Conservation (phyloP, 30 jellyfish, hydroid and myxozoan genomes). For the Mastigias papua region DNA sequence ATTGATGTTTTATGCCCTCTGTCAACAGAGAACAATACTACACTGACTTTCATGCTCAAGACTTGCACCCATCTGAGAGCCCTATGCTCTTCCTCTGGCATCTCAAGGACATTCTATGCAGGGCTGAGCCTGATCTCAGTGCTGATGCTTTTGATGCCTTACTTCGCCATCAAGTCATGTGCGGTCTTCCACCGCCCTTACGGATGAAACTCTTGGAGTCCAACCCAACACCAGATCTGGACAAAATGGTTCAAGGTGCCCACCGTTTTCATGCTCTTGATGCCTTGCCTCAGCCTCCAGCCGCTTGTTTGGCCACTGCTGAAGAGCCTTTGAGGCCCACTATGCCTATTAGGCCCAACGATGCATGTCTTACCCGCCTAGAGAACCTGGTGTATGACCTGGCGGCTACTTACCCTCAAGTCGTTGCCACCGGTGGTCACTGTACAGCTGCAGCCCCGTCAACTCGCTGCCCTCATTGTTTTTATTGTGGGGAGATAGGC, state of each 20-base stretch:
- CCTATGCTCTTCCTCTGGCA: no score
- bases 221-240: not conserved
- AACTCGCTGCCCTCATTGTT: not conserved
- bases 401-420: not conserved
- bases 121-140: no score
- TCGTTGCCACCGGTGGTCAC: not conserved
- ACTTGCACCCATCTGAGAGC: no score
- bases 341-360: no score
- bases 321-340: not conserved
- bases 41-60: no score
- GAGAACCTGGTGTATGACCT: not conserved
- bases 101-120: no score
- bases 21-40: no score
- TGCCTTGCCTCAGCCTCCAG: not conserved
- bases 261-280: not conserved
- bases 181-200: not conserved
- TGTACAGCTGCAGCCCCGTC: not conserved
- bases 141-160: no score
- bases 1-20: no score
- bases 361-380: not conserved
- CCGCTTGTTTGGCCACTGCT: not conserved
- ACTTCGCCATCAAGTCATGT: no score
- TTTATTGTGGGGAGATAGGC: not conserved
- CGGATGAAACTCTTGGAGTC: not conserved
- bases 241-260: not conserved